Evolutionary conservation across 2,113 vertebrate genomes (phyloP).

Genomic region (Hippotragus niger): DNA sequence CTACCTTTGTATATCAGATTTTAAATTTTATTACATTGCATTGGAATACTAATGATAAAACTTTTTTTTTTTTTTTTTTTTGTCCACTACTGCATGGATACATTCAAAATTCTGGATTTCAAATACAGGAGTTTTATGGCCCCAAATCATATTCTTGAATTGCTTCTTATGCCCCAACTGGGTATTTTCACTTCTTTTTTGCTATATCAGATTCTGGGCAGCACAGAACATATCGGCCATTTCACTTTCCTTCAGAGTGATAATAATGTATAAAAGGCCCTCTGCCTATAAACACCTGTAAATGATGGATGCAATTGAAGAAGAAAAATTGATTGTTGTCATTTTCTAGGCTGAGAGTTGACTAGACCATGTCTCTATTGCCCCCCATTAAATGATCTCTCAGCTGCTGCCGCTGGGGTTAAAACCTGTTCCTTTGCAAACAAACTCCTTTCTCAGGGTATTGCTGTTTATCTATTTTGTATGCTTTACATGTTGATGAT

Average conservation of each 20-base stretch:
- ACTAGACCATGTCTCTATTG: not conserved
- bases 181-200: not conserved
- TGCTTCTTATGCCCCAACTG: not conserved
- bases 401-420: not conserved
- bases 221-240: not conserved
- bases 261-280: not conserved
- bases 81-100: not conserved
- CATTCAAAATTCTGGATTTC: not conserved
- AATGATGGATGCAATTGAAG: not conserved
- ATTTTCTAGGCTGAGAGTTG: conserved; percentile 10
- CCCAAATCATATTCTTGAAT: not conserved
- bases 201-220: not conserved
- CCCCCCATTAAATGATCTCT: not conserved
- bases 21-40: not conserved
- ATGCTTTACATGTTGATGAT: conserved; percentile 30
- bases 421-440: conserved; percentile 19
- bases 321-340: not conserved
- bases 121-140: not conserved
- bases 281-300: not conserved
- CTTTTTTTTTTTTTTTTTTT: not conserved
- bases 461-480: conserved; percentile 10
- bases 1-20: not conserved
- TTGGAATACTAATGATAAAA: not conserved
- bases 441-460: not conserved
- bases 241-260: conserved; percentile 6